phyloP scores from a whole-genome alignment of 2,797 vertebrate species.

The Acestrorhynchus altus region DNA sequence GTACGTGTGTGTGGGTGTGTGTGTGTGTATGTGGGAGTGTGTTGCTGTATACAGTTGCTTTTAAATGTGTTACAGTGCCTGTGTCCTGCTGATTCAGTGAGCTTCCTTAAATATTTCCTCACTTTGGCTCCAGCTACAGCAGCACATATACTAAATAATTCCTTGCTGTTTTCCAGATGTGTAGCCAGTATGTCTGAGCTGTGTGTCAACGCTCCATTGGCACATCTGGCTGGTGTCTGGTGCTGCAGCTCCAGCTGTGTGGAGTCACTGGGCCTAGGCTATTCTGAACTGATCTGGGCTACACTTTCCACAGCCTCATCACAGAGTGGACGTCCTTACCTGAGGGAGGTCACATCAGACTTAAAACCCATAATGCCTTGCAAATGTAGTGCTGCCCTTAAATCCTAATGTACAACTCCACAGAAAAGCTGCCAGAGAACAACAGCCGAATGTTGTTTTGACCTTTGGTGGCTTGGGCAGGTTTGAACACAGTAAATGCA shows the following conservation, averaged over 20 bases:
- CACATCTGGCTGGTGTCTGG: constrained; percentile 91
- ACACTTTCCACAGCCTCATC: not conserved
- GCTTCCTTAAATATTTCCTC: constrained; percentile 17
- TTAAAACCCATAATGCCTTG: not conserved
- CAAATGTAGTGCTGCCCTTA: not conserved
- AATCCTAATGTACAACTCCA: not conserved
- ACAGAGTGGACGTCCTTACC: constrained; percentile 14
- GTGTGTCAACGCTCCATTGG: constrained; percentile 83
- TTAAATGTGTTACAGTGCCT: not conserved
- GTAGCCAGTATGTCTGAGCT: constrained; percentile 74
- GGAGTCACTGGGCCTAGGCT: constrained; percentile 4
- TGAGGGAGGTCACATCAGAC: not conserved
- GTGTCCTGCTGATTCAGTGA: not conserved
- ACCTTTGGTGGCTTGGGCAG: no score
- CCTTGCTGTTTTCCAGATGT: constrained; percentile 86
- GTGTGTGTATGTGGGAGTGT: constrained; percentile 10
- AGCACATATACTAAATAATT: constrained; percentile 74
- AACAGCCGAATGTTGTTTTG: no score
- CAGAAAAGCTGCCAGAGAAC: not conserved
- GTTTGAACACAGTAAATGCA: no score
- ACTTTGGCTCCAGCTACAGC: not conserved
- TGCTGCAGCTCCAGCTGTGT: constrained; percentile 50
- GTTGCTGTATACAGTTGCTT: not conserved
- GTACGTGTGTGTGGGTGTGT: constrained; percentile 10
- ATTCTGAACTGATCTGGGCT: no score